Conservation (phyloP, 2,113 vertebrate genomes). For the Cyphomyrus discorhynchus region DNA sequence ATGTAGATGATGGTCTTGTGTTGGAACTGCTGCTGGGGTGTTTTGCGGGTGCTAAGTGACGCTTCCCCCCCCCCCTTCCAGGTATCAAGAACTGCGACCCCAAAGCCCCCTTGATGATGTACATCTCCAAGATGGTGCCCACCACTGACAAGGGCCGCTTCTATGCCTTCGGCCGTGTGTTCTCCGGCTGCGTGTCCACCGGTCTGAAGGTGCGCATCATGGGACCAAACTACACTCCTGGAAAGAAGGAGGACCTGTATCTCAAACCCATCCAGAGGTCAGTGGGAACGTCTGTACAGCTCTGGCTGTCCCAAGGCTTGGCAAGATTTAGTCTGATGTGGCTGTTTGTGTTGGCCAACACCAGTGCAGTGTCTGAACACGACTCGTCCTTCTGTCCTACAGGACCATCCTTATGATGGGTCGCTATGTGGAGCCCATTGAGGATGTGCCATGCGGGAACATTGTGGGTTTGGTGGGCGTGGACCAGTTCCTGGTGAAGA, state of each 20-base stretch:
- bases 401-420: constrained; percentile 98
- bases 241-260: constrained; percentile 93
- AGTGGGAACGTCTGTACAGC: constrained; percentile 24
- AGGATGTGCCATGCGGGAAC: constrained; percentile 93
- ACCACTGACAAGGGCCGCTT: constrained; percentile 93
- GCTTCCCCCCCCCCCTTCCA: constrained; percentile 25
- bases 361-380: neutral
- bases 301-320: neutral
- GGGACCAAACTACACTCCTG: constrained; percentile 90
- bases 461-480: constrained; percentile 92
- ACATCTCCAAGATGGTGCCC: constrained; percentile 98
- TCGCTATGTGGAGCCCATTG: constrained; percentile 84
- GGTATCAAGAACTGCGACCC: constrained; percentile 93
- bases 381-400: neutral
- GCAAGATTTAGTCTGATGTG: neutral
- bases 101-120: constrained; percentile 91
- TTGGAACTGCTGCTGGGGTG: neutral
- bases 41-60: neutral
- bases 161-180: constrained; percentile 91
- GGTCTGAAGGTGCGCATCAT: constrained; percentile 91
- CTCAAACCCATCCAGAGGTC: constrained; percentile 93
- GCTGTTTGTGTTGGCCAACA: neutral
- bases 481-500: constrained; percentile 91
- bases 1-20: neutral
- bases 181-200: constrained; percentile 84